Base-by-base conservation (phyloP, 2,888 invertebrate genomes). In the Bugulina stolonifera region DNA sequence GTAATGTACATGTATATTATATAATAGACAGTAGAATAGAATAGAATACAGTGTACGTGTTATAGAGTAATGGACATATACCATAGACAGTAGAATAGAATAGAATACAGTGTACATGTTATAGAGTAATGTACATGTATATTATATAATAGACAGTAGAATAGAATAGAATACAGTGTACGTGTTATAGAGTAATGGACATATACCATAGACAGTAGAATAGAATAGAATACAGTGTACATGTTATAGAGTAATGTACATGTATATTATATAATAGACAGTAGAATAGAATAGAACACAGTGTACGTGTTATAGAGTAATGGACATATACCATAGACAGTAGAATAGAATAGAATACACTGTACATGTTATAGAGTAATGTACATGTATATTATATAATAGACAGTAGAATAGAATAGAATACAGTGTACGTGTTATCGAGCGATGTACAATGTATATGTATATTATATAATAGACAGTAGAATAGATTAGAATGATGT, bases 401-500 rank as follows among this genome's bases (percentile, higher is more conserved):
- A n/a, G n/a, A n/a, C n/a, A n/a, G n/a, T n/a, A n/a, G n/a, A n/a
- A n/a, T n/a, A n/a, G n/a, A n/a, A n/a, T n/a, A n/a, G n/a, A n/a
- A n/a, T n/a, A n/a, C 52, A 52, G 52, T 52, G 22, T 52, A 52
- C 52, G 22, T 52, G 10, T 52, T 52, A 52, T n/a, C n/a, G n/a
- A n/a, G n/a, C 10, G 10, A 52, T 22, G 22, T 14, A 14, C 22
- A 14, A 52, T 22, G 22, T 14, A 14, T 52, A 52, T 10, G 10
- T 52, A 52, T 14, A 52, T 10, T 52, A 52, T 52, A 14, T 52
- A 52, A 52, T 52, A n/a, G n/a, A 52, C 52, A 52, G 52, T 52
- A 14, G 10, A 52, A 52, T n/a, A 52, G 52, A 14, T 52, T 52
- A 52, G 14, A 52, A 52, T 52, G 22, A 10, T 14, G 52, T 91